A percentile compares a stretch with the other conserved stretches of the same genome.
These are phyloP conservation scores for Connochaetes taurinus DNA, from an alignment of 2,113 vertebrate species.

Conservation along the genomic window DNA sequence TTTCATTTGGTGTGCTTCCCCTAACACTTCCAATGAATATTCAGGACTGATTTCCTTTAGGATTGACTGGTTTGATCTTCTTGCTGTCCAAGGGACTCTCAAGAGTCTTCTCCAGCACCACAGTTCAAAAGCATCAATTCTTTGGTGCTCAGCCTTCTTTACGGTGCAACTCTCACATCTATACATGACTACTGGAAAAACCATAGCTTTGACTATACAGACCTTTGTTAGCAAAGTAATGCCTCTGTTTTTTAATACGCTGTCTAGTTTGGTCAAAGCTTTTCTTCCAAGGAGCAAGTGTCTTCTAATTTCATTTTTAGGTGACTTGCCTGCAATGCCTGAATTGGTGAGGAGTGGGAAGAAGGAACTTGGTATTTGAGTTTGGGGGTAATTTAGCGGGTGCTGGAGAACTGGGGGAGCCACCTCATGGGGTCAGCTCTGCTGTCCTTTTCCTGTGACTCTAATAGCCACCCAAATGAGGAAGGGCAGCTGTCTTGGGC, in stretches of 20 bases:
- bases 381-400: not conserved
- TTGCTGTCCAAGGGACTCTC: not conserved
- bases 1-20: too few species aligned
- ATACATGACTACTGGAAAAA: not conserved
- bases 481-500: not conserved
- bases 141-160: not conserved
- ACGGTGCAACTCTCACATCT: not conserved
- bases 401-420: not conserved
- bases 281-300: not conserved
- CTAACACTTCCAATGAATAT: not conserved
- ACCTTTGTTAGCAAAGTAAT: not conserved
- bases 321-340: not conserved
- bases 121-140: not conserved
- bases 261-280: not conserved
- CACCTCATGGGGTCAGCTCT: not conserved
- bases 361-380: not conserved
- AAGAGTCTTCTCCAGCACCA: not conserved
- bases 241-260: not conserved
- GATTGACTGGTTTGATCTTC: not conserved
- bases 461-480: not conserved
- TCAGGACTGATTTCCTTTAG: not conserved
- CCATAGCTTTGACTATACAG: not conserved
- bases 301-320: not conserved
- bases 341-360: not conserved
- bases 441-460: not conserved